phyloP scores from a whole-genome alignment of 2,797 vertebrate species.

The Antennarius maculatus region DNA sequence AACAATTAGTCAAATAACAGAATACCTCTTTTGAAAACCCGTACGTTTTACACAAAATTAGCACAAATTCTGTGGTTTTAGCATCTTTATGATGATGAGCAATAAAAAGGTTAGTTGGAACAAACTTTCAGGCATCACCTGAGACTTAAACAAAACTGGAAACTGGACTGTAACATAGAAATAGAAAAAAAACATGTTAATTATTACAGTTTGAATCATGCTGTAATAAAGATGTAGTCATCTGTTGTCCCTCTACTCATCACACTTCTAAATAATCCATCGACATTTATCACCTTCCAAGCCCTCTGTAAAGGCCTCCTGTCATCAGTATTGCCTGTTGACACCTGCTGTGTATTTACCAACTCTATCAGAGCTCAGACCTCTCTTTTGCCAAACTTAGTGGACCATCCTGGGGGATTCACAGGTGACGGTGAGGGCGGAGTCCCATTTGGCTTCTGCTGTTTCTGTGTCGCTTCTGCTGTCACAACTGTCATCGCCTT shows the following conservation, averaged over 20 bases:
- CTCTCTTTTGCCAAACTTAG: slow-evolving; percentile 14
- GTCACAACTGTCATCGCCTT: slow-evolving; percentile 42
- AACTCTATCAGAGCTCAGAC: slow-evolving; percentile 7
- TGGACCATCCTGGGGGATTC: slow-evolving; percentile 30
- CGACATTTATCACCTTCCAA: slow-evolving; percentile 13
- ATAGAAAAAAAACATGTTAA: too few species aligned
- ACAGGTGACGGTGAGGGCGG: slow-evolving; percentile 34
- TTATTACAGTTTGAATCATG: background rate
- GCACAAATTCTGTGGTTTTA: background rate
- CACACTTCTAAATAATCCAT: slow-evolving; percentile 1
- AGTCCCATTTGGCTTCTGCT: slow-evolving; percentile 38
- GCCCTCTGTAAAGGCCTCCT: slow-evolving; percentile 9
- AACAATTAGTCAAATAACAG: background rate
- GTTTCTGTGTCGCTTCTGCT: slow-evolving; percentile 33
- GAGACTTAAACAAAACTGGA: background rate
- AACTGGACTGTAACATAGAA: too few species aligned
- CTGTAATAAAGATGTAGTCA: background rate
- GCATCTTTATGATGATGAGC: background rate
- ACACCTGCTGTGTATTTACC: slow-evolving; percentile 30
- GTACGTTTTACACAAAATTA: background rate
- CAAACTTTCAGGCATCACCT: background rate
- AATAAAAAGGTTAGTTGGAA: background rate
- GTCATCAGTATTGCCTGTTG: slow-evolving; percentile 9
- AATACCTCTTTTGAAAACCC: background rate
- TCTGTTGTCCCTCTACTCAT: slow-evolving; percentile 4